Conservation (phyloP, 1,140 invertebrate genomes). For the Mamestra configurata region DNA sequence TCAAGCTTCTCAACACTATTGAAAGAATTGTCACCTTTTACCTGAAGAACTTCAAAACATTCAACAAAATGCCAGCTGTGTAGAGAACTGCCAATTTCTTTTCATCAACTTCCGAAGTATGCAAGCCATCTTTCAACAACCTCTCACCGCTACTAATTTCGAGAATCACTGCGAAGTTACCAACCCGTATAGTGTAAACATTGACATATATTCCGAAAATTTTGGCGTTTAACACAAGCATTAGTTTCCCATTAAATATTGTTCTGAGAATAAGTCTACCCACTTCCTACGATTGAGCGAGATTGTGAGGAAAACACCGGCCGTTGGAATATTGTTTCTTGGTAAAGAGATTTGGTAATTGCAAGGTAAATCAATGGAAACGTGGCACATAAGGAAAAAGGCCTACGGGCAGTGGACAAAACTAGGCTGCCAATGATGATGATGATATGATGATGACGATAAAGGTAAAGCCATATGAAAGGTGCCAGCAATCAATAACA, state of each 20-base stretch:
- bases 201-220: constrained; percentile 34
- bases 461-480: no score
- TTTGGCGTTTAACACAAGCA: constrained; percentile 13
- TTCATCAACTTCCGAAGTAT: constrained; percentile 1
- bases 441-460: no score
- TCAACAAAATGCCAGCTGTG: neutral
- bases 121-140: neutral
- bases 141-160: neutral
- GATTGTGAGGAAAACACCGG: constrained; percentile 23
- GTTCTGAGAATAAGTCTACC: neutral
- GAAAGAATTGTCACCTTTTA: neutral
- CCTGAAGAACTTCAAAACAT: constrained; percentile 1
- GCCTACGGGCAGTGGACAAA: no score
- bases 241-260: constrained; percentile 27
- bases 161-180: constrained; percentile 1
- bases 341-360: neutral
- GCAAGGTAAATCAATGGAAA: neutral
- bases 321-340: neutral
- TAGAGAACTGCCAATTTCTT: constrained; percentile 7
- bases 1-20: neutral
- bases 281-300: constrained; percentile 18
- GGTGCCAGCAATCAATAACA: no score
- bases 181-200: constrained; percentile 3
- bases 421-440: no score
- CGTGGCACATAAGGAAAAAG: no score